These are phyloP conservation scores for Melanocharis versteri DNA, from an alignment of 2,113 vertebrate genomes.

Conservation along the genomic window DNA sequence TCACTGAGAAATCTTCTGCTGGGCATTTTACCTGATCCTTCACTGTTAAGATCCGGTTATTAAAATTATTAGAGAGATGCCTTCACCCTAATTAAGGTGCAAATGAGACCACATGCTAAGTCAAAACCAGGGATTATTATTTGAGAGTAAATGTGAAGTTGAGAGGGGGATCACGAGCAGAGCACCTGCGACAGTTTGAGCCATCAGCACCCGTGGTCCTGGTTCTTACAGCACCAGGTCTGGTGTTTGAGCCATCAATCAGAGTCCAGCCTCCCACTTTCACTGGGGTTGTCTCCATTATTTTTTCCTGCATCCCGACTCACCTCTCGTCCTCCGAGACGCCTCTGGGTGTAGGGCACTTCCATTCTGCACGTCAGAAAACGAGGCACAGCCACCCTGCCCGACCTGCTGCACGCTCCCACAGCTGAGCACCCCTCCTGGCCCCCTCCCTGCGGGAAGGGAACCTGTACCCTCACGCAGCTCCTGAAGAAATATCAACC, in stretches of 20 bases:
- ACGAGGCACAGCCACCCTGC: accelerated
- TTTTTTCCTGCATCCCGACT: not conserved
- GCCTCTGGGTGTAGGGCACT: not conserved
- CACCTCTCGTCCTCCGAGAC: accelerated
- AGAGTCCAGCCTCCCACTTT: not conserved
- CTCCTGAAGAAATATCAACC: not conserved
- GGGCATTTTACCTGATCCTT: not conserved
- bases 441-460: not conserved
- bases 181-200: accelerated
- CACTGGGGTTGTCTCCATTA: not conserved
- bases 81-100: not conserved
- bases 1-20: not conserved
- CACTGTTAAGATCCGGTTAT: not conserved
- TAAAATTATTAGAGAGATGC: not conserved
- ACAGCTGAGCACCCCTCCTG: accelerated
- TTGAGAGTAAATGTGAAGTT: not conserved
- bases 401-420: accelerated
- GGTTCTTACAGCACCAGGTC: not conserved
- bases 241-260: no score
- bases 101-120: accelerated
- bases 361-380: accelerated
- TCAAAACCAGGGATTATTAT: not conserved
- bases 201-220: accelerated
- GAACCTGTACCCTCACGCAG: not conserved
- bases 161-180: not conserved